A percentile compares a stretch with the other conserved stretches of the same genome.
phyloP scores from a whole-genome alignment of 2,888 invertebrate species.

The Romanomermis culicivorax region DNA sequence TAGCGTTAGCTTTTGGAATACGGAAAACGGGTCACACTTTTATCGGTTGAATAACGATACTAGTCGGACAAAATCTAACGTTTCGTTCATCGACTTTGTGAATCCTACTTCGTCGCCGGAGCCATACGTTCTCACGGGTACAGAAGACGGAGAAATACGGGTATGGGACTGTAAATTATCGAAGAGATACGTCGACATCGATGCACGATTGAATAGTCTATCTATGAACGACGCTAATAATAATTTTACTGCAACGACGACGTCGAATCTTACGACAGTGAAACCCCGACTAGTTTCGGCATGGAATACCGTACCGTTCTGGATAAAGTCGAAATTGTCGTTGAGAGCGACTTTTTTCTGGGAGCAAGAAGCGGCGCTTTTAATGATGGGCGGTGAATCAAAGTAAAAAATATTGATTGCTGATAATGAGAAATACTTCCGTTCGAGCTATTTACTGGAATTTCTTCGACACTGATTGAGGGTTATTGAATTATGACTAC shows the following conservation, averaged over 20 bases:
- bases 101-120: constrained; percentile 43
- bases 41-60: neutral
- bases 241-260: neutral
- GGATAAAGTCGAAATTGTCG: constrained; percentile 38
- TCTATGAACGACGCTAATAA: neutral
- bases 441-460: too few species aligned
- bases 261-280: neutral
- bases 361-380: constrained; percentile 54
- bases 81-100: neutral
- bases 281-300: neutral
- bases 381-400: constrained; percentile 54
- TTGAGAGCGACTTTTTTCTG: constrained; percentile 36
- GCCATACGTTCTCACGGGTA: constrained; percentile 50
- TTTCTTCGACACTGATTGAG: too few species aligned
- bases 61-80: neutral
- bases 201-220: too few species aligned
- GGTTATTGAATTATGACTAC: too few species aligned
- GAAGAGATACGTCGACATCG: too few species aligned
- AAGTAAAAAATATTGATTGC: neutral
- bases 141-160: constrained; percentile 54
- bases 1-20: too few species aligned
- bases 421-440: too few species aligned
- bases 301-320: neutral
- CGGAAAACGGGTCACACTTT: too few species aligned
- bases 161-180: constrained; percentile 39